Evolutionary conservation across 2,113 vertebrate species (phyloP).

Genomic region (Parotia lawesii): DNA sequence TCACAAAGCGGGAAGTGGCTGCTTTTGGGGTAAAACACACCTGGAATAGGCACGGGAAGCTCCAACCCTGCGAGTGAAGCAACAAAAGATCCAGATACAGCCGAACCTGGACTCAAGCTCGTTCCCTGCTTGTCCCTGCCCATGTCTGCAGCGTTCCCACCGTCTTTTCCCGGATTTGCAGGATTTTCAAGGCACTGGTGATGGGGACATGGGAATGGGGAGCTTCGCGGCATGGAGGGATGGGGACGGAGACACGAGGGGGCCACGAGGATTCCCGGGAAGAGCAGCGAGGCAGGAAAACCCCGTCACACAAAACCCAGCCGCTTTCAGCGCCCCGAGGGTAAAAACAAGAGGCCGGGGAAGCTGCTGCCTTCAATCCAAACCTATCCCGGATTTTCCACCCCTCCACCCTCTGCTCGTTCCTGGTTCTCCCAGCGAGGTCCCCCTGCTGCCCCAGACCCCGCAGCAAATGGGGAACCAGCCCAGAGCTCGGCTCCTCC

Average conservation of each 20-base stretch:
- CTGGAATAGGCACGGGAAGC: background rate
- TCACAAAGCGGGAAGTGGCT: accelerated
- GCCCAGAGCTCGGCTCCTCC: background rate
- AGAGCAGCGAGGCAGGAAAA: background rate
- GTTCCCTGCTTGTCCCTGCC: background rate
- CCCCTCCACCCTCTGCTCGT: background rate
- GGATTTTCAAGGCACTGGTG: background rate
- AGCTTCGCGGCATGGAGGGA: accelerated
- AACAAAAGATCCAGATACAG: accelerated
- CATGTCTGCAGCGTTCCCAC: accelerated
- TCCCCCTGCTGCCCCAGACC: background rate
- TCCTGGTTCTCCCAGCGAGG: background rate
- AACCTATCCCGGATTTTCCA: accelerated
- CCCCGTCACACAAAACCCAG: accelerated
- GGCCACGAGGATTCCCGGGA: background rate
- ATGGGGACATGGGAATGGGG: background rate
- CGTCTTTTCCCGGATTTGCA: accelerated
- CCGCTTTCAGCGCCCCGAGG: accelerated
- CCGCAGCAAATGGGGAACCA: accelerated
- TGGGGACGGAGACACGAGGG: accelerated
- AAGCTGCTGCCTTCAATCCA: background rate
- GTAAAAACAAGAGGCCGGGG: accelerated
- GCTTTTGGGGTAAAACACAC: background rate
- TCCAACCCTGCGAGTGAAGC: background rate
- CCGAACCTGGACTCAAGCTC: accelerated